Percentiles rank a stretch among this genome's conserved stretches.
phyloP scores from a whole-genome alignment of 2,797 vertebrate species.

The Cheracebus regulus region DNA sequence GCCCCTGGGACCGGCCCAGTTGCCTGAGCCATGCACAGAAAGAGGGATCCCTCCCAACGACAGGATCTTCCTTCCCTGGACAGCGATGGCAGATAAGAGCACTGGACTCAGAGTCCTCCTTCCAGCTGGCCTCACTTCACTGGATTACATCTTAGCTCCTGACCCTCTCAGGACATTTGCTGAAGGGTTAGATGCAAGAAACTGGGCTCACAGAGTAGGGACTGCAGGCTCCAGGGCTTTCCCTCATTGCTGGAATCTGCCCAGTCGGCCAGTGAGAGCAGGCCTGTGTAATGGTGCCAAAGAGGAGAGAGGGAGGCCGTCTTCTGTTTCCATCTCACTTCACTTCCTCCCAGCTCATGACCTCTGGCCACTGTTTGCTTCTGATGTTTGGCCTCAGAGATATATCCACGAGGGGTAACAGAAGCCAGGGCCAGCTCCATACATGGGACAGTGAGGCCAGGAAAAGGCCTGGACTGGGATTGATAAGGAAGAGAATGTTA shows the following conservation, averaged over 20 bases:
- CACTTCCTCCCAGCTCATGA: background rate
- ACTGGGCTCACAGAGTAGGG: rapidly evolving
- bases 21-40: rapidly evolving
- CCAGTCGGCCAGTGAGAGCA: rapidly evolving
- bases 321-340: background rate
- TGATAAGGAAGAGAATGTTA: background rate
- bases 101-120: background rate
- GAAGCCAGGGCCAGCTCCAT: background rate
- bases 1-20: background rate
- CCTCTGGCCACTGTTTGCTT: background rate
- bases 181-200: background rate
- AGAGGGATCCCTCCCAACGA: background rate
- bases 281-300: rapidly evolving
- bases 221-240: background rate
- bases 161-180: background rate
- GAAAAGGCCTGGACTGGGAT: background rate
- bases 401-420: background rate
- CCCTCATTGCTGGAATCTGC: background rate
- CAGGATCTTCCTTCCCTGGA: background rate
- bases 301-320: rapidly evolving
- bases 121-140: rapidly evolving
- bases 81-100: rapidly evolving
- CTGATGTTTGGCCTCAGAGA: background rate
- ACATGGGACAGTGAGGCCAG: rapidly evolving
- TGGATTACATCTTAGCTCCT: background rate